phyloP scores from a whole-genome alignment of 1,140 invertebrate genomes.

The Calycopis cecrops region DNA sequence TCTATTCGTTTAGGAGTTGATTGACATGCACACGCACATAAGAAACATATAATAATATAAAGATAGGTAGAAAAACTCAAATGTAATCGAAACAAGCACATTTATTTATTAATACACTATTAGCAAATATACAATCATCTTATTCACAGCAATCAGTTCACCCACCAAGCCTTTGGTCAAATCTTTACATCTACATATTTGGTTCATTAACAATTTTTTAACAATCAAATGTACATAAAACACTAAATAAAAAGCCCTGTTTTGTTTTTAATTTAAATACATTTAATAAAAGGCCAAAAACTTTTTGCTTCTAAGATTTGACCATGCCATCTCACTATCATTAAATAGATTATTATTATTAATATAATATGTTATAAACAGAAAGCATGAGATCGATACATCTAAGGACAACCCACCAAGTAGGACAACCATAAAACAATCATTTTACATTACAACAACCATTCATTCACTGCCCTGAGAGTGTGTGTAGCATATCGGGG shows the following conservation, averaged over 20 bases:
- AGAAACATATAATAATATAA: too few species aligned
- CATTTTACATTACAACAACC: conserved; percentile 12
- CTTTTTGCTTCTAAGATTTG: conserved; percentile 21
- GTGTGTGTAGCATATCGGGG: too few species aligned
- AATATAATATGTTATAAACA: conserved; percentile 30
- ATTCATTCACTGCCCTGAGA: too few species aligned
- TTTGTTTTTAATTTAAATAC: conserved; percentile 16
- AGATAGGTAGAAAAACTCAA: too few species aligned
- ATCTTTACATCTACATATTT: conserved; percentile 24
- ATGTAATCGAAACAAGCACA: conserved; percentile 43
- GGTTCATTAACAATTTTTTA: conserved; percentile 12
- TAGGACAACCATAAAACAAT: conserved; percentile 24
- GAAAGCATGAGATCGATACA: conserved; percentile 35
- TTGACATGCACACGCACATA: too few species aligned
- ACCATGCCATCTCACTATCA: conserved; percentile 21
- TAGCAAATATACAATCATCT: conserved; percentile 43
- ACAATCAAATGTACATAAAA: conserved; percentile 17
- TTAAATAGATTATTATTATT: conserved; percentile 26
- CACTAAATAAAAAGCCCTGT: conserved; percentile 12
- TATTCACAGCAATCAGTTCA: conserved; percentile 37
- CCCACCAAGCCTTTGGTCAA: conserved; percentile 22
- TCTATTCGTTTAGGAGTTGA: too few species aligned
- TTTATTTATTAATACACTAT: conserved; percentile 41
- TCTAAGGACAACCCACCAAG: conserved; percentile 36
- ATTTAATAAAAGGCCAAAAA: conserved; percentile 9